Base-by-base conservation (phyloP, 2,888 invertebrate species). In the Dorcus parallelipipedus region DNA sequence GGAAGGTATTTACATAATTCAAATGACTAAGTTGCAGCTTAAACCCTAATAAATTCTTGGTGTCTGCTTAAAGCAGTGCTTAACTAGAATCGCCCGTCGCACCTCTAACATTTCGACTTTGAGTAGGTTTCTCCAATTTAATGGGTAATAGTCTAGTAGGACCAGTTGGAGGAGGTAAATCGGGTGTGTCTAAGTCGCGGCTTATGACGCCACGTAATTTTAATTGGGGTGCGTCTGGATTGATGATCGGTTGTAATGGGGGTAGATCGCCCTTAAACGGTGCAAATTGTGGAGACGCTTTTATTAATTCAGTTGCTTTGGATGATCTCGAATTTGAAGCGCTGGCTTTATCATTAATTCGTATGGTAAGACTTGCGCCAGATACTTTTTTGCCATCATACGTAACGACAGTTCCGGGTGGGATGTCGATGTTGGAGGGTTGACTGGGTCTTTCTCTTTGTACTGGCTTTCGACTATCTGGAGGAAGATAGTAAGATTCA, bases 351-450 rank as follows among this genome's bases (percentile, higher is more conserved):
- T 74, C 72, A 9, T 70, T 54, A 68, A 71, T 62, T 59, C 72
- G 77, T 0, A 78, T 75, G 0, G 85, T 80, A 9, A 86, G 77
- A 64, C 86, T 83, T 0, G 86, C 84, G 47, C 89, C 89, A 1
- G 88, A 84, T 4, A 91, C 84, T 49, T 84, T 85, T 75, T 89
- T 90, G 0, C 91, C 91, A 67, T 91, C 91, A 67, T 87, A 91
- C 0, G 90, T 86, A 4, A 90, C 86, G 26, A 88, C 85, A 0
- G 87, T 84, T 20, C 84, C 67, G 9, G 80, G 65, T 51, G 81
- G 81, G 61, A 83, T 79, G 52, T 80, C 81, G 55, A 79, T 81
- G 62, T 81, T 82, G 5, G 74, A 75, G 0, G 73, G 74, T 59
- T 71, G 66, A 10, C 59, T 62, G 6, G 59, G 64, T 52, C 62